A percentile compares a stretch with the other conserved stretches of the same genome.
phyloP scores from a whole-genome alignment of 2,797 vertebrate species.

The Threskiornis aethiopicus region DNA sequence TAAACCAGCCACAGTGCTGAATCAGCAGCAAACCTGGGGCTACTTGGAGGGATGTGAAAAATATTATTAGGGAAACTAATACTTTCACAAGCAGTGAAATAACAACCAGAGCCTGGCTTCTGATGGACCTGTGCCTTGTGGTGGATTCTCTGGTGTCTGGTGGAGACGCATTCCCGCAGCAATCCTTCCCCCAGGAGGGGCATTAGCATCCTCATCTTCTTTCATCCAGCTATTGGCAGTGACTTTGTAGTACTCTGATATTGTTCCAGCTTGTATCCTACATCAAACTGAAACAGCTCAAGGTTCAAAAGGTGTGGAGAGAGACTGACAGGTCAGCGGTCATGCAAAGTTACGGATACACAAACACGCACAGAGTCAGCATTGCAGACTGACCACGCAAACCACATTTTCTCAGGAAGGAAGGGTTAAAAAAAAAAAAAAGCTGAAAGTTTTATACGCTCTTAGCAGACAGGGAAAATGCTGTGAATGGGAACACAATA shows the following conservation, averaged over 20 bases:
- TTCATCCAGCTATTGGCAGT: background rate
- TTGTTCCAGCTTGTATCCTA: background rate
- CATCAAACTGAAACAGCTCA: background rate
- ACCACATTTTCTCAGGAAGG: background rate
- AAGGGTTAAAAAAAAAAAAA: background rate
- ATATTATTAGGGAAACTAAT: background rate
- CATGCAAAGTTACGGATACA: background rate
- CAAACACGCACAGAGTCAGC: background rate
- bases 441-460: background rate
- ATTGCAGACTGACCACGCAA: background rate
- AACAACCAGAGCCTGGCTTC: background rate
- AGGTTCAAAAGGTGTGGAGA: background rate
- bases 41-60: background rate
- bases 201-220: background rate
- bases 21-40: background rate
- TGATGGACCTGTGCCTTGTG: background rate
- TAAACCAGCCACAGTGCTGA: background rate
- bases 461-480: background rate
- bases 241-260: background rate
- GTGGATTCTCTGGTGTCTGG: background rate
- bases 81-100: background rate
- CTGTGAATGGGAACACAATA: background rate
- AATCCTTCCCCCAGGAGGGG: background rate
- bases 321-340: background rate
- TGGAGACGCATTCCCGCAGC: background rate